These are phyloP conservation scores for Sminthurinus signatus DNA, from an alignment of 1,140 invertebrate genomes.

Conservation along the genomic window DNA sequence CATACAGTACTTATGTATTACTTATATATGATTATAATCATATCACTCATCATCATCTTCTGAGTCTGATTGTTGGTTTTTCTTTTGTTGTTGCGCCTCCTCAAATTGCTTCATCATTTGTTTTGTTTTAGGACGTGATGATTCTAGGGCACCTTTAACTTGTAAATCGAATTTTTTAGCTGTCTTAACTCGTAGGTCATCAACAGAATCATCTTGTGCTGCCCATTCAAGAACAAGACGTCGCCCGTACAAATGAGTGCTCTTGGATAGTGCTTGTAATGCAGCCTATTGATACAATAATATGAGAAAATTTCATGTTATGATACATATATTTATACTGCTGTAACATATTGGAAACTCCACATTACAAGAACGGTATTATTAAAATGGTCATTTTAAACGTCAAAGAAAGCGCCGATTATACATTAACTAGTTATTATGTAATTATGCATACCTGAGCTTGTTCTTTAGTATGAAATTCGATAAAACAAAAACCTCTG, in stretches of 20 bases:
- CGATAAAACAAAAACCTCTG: slow-evolving; percentile 94
- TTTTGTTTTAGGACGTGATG: neutral
- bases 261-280: slow-evolving; percentile 84
- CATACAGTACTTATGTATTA: too few relatives aligned
- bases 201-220: slow-evolving; percentile 65
- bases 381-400: too few relatives aligned
- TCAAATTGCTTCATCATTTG: slow-evolving; percentile 17
- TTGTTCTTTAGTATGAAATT: slow-evolving; percentile 56
- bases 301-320: too few relatives aligned
- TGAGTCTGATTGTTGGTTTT: neutral
- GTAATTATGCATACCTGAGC: too few relatives aligned
- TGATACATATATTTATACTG: too few relatives aligned
- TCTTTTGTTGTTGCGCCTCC: neutral
- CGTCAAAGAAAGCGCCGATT: too few relatives aligned
- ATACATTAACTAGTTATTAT: too few relatives aligned
- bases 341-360: too few relatives aligned
- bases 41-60: too few relatives aligned
- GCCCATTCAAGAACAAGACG: slow-evolving; percentile 96
- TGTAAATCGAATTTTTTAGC: slow-evolving; percentile 58
- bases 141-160: slow-evolving; percentile 38
- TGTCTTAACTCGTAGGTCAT: slow-evolving; percentile 75
- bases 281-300: too few relatives aligned
- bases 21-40: too few relatives aligned
- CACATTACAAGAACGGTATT: slow-evolving; percentile 25
- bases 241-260: slow-evolving; percentile 95